These are phyloP conservation scores for Halictus rubicundus DNA, from an alignment of 1,140 invertebrate species.

Conservation along the genomic window DNA sequence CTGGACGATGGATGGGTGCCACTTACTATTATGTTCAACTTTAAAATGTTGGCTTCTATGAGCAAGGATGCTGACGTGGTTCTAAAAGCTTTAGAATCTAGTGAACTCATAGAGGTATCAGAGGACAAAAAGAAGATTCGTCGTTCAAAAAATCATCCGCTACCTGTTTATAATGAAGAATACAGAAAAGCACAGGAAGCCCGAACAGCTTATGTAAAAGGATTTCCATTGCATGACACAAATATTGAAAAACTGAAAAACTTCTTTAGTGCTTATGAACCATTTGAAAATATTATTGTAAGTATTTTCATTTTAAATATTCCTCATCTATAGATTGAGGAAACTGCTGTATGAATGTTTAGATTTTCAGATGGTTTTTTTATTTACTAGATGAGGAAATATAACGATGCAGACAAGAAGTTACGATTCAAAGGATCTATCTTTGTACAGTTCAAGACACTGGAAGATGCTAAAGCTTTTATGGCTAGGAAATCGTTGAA, in stretches of 20 bases:
- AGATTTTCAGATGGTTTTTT: constrained; percentile 33
- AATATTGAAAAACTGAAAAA: constrained; percentile 87
- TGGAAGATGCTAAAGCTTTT: constrained; percentile 87
- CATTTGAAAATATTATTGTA: constrained; percentile 88
- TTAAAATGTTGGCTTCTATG: constrained; percentile 91
- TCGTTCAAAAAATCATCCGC: constrained; percentile 86
- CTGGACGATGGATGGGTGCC: constrained; percentile 95
- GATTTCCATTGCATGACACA: constrained; percentile 87
- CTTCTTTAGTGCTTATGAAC: constrained; percentile 87
- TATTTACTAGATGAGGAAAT: constrained; percentile 84
- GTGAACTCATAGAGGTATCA: constrained; percentile 90
- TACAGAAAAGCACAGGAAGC: constrained; percentile 88
- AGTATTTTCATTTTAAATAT: constrained; percentile 62
- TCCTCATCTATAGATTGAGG: neutral
- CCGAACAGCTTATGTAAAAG: constrained; percentile 93
- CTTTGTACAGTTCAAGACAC: constrained; percentile 90
- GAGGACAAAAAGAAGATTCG: constrained; percentile 92
- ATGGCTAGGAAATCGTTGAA: constrained; percentile 85
- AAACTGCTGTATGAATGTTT: constrained; percentile 13
- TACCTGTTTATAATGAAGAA: constrained; percentile 93
- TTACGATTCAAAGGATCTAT: constrained; percentile 93
- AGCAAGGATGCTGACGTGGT: constrained; percentile 87
- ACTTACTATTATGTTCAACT: constrained; percentile 91
- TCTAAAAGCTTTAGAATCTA: constrained; percentile 87
- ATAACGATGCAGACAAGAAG: constrained; percentile 85